Base-by-base conservation (phyloP, 2,888 invertebrate species). In the Lissonota sp. region DNA sequence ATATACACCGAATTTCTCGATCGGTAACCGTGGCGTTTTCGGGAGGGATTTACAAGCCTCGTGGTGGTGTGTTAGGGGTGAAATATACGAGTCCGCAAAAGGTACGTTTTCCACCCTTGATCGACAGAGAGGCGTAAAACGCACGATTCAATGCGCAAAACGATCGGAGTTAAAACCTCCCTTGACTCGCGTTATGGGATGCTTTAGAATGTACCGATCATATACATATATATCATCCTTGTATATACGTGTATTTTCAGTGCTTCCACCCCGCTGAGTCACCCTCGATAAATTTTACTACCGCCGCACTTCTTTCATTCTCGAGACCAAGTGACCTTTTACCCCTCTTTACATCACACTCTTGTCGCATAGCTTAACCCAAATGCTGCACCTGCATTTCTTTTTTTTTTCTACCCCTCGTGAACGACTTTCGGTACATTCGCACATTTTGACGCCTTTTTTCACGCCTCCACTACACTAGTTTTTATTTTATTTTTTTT, bases 221-320 rank as follows among this genome's bases (percentile, higher is more conserved):
- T 55, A 8, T 55, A 26, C 6, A 26, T 26, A 26, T 26, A 26
- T 26, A 26, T 26, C 14, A 53, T 53, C 12, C 6, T 1, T 49
- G 12, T 49, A 6, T 51, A 14, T 49, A 5, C 49, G 49, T 49
- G 10, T 49, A 10, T 58, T 58, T 58, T 58, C 58, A 58, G n/a
- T 58, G 58, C 58, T 39, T 39, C 26, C 14, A 53, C 7, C 14
- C 58, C 37, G 37, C 26, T 39, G 39, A 58, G 37, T 58, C 39
- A 58, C 58, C 58, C 58, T 39, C 58, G 58, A 58, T 58, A 58
- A 58, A 58, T 58, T 58, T 58, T 58, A 58, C 58, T 58, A 58
- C 58, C 37, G 10, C n/a, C n/a, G 37, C 58, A n/a, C 58, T 58
- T 39, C 58, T 58, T n/a, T 16, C 55, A 26, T 58, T 39, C 58